Conservation (phyloP, 2,888 invertebrate genomes). For the Dasysyrphus albostriatus region DNA sequence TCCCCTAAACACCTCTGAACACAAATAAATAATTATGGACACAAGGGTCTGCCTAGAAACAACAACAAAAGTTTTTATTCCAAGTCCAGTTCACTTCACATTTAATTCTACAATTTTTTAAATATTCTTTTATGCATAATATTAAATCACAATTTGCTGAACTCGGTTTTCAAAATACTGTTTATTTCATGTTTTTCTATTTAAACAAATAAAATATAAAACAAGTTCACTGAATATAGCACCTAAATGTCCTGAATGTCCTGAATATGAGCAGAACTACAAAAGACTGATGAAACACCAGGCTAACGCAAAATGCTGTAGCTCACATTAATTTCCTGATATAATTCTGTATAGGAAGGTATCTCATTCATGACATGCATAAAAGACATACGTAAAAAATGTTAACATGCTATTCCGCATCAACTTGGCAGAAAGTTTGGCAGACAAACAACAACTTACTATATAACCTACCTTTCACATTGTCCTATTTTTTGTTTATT, state of each 20-base stretch:
- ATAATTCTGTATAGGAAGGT: slow-evolving; percentile 1
- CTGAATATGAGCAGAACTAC: slow-evolving; percentile 24
- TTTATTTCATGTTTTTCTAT: background rate
- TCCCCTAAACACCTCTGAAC: no score
- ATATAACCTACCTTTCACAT: slow-evolving; percentile 38
- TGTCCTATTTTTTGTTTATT: slow-evolving; percentile 40
- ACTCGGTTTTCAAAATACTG: background rate
- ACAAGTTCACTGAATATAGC: slow-evolving; percentile 56
- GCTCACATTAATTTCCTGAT: slow-evolving; percentile 39
- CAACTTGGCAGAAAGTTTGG: slow-evolving; percentile 55
- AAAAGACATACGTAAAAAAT: slow-evolving; percentile 55
- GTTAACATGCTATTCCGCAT: slow-evolving; percentile 66
- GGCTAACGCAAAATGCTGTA: slow-evolving; percentile 60
- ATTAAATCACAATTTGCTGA: background rate
- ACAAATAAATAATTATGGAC: no score
- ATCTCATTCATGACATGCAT: slow-evolving; percentile 61
- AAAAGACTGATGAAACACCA: slow-evolving; percentile 41
- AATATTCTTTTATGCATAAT: background rate
- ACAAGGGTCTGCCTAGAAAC: background rate
- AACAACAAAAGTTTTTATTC: background rate
- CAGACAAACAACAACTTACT: slow-evolving; percentile 45
- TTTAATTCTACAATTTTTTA: background rate
- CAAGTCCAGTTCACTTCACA: background rate
- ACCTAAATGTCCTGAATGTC: slow-evolving; percentile 38
- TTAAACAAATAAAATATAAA: background rate